These are phyloP conservation scores for Muscicapa adusta DNA, from an alignment of 2,113 vertebrate genomes.

Conservation along the genomic window DNA sequence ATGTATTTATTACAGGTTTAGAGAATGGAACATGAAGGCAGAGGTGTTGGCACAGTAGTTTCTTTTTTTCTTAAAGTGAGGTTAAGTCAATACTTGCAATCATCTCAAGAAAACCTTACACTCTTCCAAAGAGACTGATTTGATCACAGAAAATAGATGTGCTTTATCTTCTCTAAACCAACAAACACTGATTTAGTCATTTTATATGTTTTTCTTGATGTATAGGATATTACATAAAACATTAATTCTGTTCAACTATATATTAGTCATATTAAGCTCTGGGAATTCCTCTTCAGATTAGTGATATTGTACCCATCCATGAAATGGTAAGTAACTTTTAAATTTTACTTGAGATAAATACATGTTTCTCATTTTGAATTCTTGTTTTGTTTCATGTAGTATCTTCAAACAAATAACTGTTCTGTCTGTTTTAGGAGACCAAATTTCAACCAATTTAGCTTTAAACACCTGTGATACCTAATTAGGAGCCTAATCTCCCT, in stretches of 20 bases:
- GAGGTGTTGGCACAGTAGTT: not conserved
- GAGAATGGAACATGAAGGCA: not conserved
- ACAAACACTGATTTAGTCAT: slow-evolving; percentile 20
- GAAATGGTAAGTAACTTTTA: not conserved
- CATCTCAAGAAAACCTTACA: not conserved
- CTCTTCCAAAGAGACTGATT: not conserved
- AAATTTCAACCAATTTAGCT: not conserved
- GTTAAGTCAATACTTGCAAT: not conserved
- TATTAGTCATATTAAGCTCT: not conserved
- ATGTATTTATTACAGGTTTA: not conserved
- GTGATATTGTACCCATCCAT: not conserved
- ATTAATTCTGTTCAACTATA: not conserved
- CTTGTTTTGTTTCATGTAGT: not conserved
- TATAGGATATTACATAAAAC: not conserved
- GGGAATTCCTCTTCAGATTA: not conserved
- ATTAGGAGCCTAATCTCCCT: not conserved
- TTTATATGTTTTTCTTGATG: not conserved
- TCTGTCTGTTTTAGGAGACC: not conserved
- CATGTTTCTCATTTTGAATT: not conserved
- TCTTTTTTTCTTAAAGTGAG: not conserved
- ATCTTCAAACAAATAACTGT: not conserved
- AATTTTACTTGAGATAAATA: not conserved
- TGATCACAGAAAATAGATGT: not conserved
- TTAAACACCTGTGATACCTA: not conserved
- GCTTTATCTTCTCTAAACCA: slow-evolving; percentile 12